Percentiles rank a stretch among this genome's conserved stretches.
Conservation (phyloP, 2,113 vertebrate species). For the Calyptomena viridis region DNA sequence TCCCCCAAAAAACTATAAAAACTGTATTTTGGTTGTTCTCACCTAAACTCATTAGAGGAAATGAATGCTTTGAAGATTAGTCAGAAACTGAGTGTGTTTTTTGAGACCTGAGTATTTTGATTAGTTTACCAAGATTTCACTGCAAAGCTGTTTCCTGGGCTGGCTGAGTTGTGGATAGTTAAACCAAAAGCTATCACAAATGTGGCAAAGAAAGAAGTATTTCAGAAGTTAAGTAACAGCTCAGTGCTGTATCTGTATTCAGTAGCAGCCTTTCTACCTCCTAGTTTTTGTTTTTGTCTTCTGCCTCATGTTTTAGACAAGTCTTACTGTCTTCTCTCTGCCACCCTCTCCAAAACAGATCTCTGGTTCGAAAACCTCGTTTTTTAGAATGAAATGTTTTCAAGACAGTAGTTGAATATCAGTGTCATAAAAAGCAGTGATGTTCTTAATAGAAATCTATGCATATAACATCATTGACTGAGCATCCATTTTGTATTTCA, state of each 20-base stretch:
- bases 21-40: not conserved
- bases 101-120: not conserved
- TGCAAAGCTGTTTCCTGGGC: not conserved
- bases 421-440: not conserved
- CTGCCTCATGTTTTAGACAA: not conserved
- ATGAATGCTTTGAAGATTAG: not conserved
- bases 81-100: not conserved
- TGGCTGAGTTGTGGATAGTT: not conserved
- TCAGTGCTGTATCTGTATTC: not conserved
- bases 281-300: not conserved
- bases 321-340: not conserved
- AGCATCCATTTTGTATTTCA: slow-evolving; percentile 65
- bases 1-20: not conserved
- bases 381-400: not conserved
- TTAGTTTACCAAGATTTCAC: not conserved
- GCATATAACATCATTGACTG: not conserved
- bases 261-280: not conserved
- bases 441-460: not conserved
- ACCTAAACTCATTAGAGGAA: not conserved
- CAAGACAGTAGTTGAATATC: not conserved
- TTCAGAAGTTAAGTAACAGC: not conserved
- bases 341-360: not conserved
- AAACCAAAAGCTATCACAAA: not conserved
- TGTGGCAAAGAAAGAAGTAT: not conserved
- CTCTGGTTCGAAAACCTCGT: not conserved